Evolutionary conservation across 2,113 vertebrate genomes (phyloP).

Genomic region (Trichechus manatus): DNA sequence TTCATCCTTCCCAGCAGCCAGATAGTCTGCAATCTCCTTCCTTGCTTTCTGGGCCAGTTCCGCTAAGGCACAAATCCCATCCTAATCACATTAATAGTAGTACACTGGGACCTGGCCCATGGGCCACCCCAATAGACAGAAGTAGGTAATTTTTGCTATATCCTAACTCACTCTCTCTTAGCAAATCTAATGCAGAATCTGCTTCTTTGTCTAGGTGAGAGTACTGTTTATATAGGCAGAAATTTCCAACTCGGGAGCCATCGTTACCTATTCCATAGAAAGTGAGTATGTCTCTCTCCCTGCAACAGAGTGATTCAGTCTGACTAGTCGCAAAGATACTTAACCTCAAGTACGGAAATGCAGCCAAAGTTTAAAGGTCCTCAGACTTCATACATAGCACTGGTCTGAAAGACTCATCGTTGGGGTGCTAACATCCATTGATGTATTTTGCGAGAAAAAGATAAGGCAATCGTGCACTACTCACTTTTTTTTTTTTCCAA

Average conservation of each 20-base stretch:
- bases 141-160: background rate
- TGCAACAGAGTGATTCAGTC: slow-evolving; percentile 29
- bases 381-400: background rate
- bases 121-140: slow-evolving; percentile 20
- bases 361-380: slow-evolving; percentile 11
- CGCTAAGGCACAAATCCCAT: slow-evolving; percentile 88
- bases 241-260: background rate
- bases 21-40: slow-evolving; percentile 98
- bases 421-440: background rate
- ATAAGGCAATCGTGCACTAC: slow-evolving; percentile 77
- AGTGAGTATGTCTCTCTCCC: background rate
- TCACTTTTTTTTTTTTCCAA: slow-evolving; percentile 99
- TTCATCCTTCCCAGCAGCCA: slow-evolving; percentile 97
- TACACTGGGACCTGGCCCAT: background rate
- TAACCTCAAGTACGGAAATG: background rate
- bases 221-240: background rate
- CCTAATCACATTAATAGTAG: slow-evolving; percentile 32
- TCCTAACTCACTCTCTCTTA: background rate
- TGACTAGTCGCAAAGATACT: background rate
- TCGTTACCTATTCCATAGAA: background rate
- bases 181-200: slow-evolving; percentile 30
- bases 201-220: background rate
- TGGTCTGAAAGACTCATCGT: background rate
- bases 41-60: slow-evolving; percentile 98
- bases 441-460: slow-evolving; percentile 18